phyloP scores from a whole-genome alignment of 1,140 invertebrate genomes.

The Rhysida immarginata region DNA sequence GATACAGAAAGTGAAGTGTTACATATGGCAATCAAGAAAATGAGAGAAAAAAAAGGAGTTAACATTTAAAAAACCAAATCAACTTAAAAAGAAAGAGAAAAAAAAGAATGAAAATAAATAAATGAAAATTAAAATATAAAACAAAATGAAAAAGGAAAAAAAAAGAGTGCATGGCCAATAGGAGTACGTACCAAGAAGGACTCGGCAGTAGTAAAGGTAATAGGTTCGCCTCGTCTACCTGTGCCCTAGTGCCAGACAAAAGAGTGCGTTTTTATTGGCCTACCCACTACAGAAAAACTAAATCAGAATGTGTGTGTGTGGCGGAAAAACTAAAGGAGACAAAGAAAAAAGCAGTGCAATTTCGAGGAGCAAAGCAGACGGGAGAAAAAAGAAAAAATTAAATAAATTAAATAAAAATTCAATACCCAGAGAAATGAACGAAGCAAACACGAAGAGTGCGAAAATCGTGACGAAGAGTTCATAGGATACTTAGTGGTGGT shows the following conservation, averaged over 20 bases:
- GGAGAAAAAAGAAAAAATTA: too few species aligned
- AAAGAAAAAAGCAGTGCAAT: not conserved
- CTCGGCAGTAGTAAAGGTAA: slow-evolving; percentile 78
- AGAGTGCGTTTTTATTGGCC: slow-evolving; percentile 1
- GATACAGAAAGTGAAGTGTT: too few species aligned
- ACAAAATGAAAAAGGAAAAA: not conserved
- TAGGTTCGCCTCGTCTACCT: slow-evolving; percentile 47
- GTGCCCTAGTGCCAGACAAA: slow-evolving; percentile 6
- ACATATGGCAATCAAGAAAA: too few species aligned
- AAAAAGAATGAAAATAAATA: not conserved
- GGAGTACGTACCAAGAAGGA: slow-evolving; percentile 66
- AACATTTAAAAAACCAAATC: too few species aligned
- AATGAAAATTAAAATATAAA: too few species aligned
- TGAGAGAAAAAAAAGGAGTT: too few species aligned
- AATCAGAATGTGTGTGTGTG: not conserved
- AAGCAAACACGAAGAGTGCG: too few species aligned
- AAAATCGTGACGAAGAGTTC: too few species aligned
- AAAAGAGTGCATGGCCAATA: not conserved
- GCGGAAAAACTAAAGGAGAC: not conserved
- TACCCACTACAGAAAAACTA: not conserved
- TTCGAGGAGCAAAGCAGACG: too few species aligned
- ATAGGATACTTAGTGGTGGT: too few species aligned
- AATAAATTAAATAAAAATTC: too few species aligned
- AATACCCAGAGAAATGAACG: too few species aligned
- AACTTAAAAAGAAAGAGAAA: not conserved